phyloP scores from a whole-genome alignment of 92 coral and sea anemone genomes.

The Porites cylindrica region DNA sequence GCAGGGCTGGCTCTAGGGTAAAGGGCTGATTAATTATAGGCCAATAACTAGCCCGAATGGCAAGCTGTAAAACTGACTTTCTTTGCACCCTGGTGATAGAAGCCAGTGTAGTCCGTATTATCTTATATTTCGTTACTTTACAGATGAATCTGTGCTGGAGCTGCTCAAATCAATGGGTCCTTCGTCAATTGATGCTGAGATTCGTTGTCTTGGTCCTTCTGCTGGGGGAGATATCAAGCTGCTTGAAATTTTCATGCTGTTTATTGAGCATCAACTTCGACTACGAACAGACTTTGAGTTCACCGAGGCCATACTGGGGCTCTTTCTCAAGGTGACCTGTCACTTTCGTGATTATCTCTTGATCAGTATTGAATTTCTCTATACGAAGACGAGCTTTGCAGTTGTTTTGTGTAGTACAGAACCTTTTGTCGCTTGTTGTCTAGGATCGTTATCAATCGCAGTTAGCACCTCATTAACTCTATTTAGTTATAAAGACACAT shows the following conservation, averaged over 20 bases:
- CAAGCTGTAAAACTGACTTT: no score
- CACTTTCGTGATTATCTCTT: not conserved
- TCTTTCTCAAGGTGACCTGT: slow-evolving; percentile 84
- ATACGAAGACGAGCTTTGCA: not conserved
- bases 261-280: slow-evolving; percentile 75
- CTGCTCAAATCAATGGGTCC: slow-evolving; percentile 88
- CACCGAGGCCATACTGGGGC: slow-evolving; percentile 87
- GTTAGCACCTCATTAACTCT: no score
- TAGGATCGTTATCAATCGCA: no score
- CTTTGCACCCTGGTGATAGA: no score
- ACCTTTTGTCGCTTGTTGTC: no score
- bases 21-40: no score
- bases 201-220: slow-evolving; percentile 89
- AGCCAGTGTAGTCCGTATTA: no score
- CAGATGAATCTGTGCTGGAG: slow-evolving; percentile 81
- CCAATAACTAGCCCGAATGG: no score
- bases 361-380: not conserved
- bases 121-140: not conserved
- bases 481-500: no score
- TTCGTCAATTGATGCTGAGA: slow-evolving; percentile 90
- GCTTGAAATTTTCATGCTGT: slow-evolving; percentile 88
- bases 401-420: no score
- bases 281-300: slow-evolving; percentile 91
- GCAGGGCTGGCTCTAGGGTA: no score
- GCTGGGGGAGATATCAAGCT: slow-evolving; percentile 89